Evolutionary conservation across 1,140 invertebrate species (phyloP).

Genomic region (Solen grandis): DNA sequence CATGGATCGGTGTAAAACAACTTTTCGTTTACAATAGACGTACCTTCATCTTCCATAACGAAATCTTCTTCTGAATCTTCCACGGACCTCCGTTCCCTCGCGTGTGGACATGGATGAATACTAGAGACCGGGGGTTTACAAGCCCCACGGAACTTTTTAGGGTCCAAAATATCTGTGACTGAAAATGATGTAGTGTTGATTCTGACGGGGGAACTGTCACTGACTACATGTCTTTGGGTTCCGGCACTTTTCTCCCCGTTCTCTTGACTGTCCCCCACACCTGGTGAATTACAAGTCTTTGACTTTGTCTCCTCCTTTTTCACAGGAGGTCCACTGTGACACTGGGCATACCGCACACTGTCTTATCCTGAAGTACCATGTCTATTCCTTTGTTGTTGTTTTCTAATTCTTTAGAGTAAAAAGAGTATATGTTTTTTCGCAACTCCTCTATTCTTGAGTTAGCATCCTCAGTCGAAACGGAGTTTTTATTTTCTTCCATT

Average conservation of each 20-base stretch:
- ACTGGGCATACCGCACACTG: background rate
- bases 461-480: background rate
- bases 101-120: background rate
- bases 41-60: constrained; percentile 15
- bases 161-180: constrained; percentile 47
- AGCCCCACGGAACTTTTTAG: constrained; percentile 31
- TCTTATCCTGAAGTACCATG: background rate
- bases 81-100: background rate
- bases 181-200: constrained; percentile 34
- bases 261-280: background rate
- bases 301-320: too few relatives aligned
- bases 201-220: constrained; percentile 21
- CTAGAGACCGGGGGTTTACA: background rate
- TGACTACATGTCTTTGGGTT: background rate
- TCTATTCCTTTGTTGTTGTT: background rate
- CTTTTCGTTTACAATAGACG: too few relatives aligned
- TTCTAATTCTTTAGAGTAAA: background rate
- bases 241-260: background rate
- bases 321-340: too few relatives aligned
- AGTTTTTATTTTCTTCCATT: background rate
- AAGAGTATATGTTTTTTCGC: background rate
- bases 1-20: too few relatives aligned
- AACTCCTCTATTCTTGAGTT: background rate
- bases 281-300: background rate
- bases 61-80: constrained; percentile 5